Conservation (phyloP, 2,113 vertebrate genomes). For the Dipodomys merriami region DNA sequence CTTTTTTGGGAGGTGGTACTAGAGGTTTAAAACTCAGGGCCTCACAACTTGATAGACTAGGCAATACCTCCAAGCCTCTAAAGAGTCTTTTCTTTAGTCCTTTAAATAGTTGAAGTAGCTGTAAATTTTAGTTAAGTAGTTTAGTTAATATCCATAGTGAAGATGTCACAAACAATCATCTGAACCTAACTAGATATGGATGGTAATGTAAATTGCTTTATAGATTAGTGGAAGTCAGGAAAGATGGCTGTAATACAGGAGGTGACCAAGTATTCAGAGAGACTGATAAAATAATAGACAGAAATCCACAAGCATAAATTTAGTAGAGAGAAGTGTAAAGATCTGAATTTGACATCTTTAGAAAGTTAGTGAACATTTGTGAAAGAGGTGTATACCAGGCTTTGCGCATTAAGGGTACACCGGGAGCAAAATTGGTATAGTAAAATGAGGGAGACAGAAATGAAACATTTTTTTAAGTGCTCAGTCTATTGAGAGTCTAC, state of each 20-base stretch:
- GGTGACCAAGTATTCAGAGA: not conserved
- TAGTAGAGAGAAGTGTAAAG: not conserved
- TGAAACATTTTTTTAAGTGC: slow-evolving; percentile 3
- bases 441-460: slow-evolving; percentile 7
- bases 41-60: too few relatives aligned
- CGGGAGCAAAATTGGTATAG: slow-evolving; percentile 16
- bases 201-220: not conserved
- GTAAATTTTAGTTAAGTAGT: slow-evolving; percentile 35
- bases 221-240: not conserved
- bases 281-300: not conserved
- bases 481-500: not conserved
- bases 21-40: too few relatives aligned
- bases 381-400: not conserved
- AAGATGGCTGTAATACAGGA: not conserved
- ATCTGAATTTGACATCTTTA: slow-evolving; percentile 5
- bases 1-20: not conserved
- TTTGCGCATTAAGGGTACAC: not conserved
- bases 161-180: slow-evolving; percentile 35
- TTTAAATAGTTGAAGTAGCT: slow-evolving; percentile 38
- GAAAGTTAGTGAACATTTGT: slow-evolving; percentile 14
- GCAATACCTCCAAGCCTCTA: not conserved
- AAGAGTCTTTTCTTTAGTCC: slow-evolving; percentile 8
- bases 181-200: slow-evolving; percentile 34
- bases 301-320: not conserved
- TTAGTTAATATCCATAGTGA: slow-evolving; percentile 11